These are phyloP conservation scores for Neosalanx taihuensis DNA, from an alignment of 2,797 vertebrate species.

Conservation along the genomic window DNA sequence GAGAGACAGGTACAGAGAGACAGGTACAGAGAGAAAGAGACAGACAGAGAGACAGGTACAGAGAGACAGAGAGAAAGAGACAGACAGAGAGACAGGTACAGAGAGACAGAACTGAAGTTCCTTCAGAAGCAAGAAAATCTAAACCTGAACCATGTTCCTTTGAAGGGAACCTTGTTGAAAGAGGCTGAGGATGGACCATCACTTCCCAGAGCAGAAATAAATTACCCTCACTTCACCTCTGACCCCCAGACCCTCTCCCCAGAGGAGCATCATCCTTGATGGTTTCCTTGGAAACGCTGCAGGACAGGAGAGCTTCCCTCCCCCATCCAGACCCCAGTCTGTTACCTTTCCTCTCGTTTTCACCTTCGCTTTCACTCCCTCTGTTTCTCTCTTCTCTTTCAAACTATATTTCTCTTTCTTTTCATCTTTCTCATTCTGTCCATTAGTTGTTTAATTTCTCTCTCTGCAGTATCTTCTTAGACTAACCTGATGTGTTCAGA, in stretches of 20 bases:
- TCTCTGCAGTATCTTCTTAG: too few relatives aligned
- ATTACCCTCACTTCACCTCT: conserved; percentile 68
- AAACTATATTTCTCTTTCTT: neutral
- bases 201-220: conserved; percentile 55
- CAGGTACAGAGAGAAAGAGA: too few relatives aligned
- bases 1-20: too few relatives aligned
- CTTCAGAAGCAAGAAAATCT: conserved; percentile 9
- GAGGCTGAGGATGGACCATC: conserved; percentile 30
- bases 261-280: conserved; percentile 48
- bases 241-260: conserved; percentile 40
- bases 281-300: conserved; percentile 65
- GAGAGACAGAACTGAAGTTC: too few relatives aligned
- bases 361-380: neutral
- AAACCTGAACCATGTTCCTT: conserved; percentile 20
- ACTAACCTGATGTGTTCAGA: neutral
- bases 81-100: neutral
- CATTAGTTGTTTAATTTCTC: too few relatives aligned
- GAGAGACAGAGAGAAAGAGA: too few relatives aligned
- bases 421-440: neutral
- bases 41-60: too few relatives aligned
- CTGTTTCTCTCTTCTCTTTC: neutral
- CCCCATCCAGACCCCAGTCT: neutral
- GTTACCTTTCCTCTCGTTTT: neutral
- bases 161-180: conserved; percentile 7
- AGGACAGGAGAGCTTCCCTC: conserved; percentile 11